Percentiles rank a stretch among this genome's conserved stretches.
Evolutionary conservation across 2,888 invertebrate species (phyloP).

Genomic region (Brenthis ino): DNA sequence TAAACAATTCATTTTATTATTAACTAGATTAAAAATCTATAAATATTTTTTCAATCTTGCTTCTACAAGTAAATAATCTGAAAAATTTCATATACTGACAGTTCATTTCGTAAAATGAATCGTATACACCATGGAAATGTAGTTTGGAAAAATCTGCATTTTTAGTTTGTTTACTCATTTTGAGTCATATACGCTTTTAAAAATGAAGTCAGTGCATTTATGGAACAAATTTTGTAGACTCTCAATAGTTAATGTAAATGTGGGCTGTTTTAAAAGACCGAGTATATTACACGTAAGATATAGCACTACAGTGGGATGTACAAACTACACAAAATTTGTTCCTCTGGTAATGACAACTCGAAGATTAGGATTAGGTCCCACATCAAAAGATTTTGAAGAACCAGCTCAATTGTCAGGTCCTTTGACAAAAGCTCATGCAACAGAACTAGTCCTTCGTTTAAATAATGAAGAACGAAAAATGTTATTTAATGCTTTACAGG

Average conservation of each 20-base stretch:
- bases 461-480: conserved; percentile 88
- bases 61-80: neutral
- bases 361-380: conserved; percentile 70
- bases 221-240: conserved; percentile 51
- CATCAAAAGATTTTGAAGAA: conserved; percentile 73
- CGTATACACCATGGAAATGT: conserved; percentile 10
- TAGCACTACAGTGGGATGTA: conserved; percentile 56
- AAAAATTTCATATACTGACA: conserved; percentile 9
- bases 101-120: conserved; percentile 26
- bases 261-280: conserved; percentile 53
- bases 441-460: conserved; percentile 87
- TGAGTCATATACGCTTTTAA: conserved; percentile 35
- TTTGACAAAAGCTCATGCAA: conserved; percentile 86
- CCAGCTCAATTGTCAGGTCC: conserved; percentile 63
- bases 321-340: conserved; percentile 51
- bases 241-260: conserved; percentile 46
- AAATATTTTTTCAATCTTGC: no score
- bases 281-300: conserved; percentile 59
- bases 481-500: conserved; percentile 86
- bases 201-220: conserved; percentile 64
- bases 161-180: conserved; percentile 33
- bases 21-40: no score
- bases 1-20: no score
- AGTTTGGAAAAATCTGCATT: conserved; percentile 27
- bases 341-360: conserved; percentile 56